Conservation (phyloP, 2,797 vertebrate genomes). For the Buceros bicornis region DNA sequence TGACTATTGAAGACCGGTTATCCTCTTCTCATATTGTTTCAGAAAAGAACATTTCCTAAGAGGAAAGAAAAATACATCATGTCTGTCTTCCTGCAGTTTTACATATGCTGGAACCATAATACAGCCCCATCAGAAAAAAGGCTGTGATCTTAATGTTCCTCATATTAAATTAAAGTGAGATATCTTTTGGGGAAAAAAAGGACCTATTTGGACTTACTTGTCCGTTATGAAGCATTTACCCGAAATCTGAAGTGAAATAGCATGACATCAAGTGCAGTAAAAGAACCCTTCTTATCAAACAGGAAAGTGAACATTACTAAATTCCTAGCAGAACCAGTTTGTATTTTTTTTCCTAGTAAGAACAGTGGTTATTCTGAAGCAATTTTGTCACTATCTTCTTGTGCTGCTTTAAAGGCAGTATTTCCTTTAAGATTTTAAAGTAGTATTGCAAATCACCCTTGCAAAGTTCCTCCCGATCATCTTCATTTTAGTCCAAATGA, state of each 20-base stretch:
- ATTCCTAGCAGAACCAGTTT: not conserved
- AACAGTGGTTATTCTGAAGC: not conserved
- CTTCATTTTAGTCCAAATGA: not conserved
- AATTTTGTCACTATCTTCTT: not conserved
- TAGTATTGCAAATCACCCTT: accelerated
- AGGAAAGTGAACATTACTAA: not conserved
- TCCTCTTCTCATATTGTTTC: not conserved
- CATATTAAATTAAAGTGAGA: not conserved
- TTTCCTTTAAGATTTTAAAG: not conserved
- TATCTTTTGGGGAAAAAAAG: not conserved
- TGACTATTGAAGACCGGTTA: not conserved
- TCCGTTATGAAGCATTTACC: not conserved
- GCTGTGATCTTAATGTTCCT: not conserved
- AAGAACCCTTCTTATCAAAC: not conserved
- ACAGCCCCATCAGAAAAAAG: not conserved
- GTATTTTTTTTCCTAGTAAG: not conserved
- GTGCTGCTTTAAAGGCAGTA: not conserved
- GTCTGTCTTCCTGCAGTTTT: not conserved
- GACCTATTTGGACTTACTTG: not conserved
- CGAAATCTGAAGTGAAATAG: not conserved
- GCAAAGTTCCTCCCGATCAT: not conserved
- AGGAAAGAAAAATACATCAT: not conserved
- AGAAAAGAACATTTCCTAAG: not conserved
- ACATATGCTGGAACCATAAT: not conserved
- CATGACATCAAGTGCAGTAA: not conserved